Conservation (phyloP, 1,140 invertebrate genomes). For the Medauroidea extradentata region DNA sequence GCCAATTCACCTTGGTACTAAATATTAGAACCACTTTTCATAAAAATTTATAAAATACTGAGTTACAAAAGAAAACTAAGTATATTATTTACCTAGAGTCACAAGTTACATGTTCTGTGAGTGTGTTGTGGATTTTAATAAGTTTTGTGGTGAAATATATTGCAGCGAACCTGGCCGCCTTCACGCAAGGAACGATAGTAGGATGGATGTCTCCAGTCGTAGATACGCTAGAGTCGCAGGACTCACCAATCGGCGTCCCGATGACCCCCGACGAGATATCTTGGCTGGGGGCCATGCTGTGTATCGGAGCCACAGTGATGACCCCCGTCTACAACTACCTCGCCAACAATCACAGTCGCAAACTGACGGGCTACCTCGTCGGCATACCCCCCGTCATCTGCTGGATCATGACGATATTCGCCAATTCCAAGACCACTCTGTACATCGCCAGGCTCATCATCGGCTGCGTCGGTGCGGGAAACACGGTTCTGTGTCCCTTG, state of each 20-base stretch:
- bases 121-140: too few relatives aligned
- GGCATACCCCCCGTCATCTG: constrained; percentile 26
- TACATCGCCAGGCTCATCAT: constrained; percentile 36
- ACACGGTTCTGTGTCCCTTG: constrained; percentile 44
- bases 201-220: constrained; percentile 21
- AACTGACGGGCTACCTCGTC: constrained; percentile 34
- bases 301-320: constrained; percentile 34
- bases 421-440: constrained; percentile 26
- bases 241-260: constrained; percentile 39
- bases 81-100: too few relatives aligned
- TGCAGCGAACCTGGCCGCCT: constrained; percentile 47
- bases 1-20: too few relatives aligned
- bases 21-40: too few relatives aligned
- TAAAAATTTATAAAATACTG: too few relatives aligned
- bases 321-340: constrained; percentile 33
- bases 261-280: constrained; percentile 45
- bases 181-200: constrained; percentile 47
- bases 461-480: constrained; percentile 48
- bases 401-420: constrained; percentile 43
- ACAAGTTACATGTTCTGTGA: too few relatives aligned
- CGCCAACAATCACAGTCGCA: constrained; percentile 42
- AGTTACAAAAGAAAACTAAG: too few relatives aligned
- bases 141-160: constrained; percentile 5
- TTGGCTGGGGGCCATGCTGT: constrained; percentile 44
- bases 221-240: constrained; percentile 26